Evolutionary conservation across 1,140 invertebrate species (phyloP).

Genomic region (Bombyx mandarina): DNA sequence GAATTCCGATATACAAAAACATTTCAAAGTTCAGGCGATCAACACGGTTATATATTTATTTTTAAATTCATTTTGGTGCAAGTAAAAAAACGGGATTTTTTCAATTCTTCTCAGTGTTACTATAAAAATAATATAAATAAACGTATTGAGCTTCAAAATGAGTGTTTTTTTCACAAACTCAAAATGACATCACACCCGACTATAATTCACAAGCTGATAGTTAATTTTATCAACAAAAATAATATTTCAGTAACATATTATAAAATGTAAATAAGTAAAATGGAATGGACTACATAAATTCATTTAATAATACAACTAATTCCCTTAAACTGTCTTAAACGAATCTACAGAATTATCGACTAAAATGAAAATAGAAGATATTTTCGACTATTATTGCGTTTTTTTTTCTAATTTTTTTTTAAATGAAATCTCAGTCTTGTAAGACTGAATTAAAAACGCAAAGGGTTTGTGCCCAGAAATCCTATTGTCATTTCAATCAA

Average conservation of each 20-base stretch:
- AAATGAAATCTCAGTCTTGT: background rate
- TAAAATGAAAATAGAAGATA: slow-evolving; percentile 67
- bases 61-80: slow-evolving; percentile 5
- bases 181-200: too few species aligned
- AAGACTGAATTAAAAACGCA: slow-evolving; percentile 3
- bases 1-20: slow-evolving; percentile 35
- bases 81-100: too few species aligned
- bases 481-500: slow-evolving; percentile 66
- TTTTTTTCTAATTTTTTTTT: background rate
- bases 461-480: slow-evolving; percentile 30
- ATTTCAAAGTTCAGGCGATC: too few species aligned
- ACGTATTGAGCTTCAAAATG: too few species aligned
- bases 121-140: too few species aligned
- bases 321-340: background rate
- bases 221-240: too few species aligned
- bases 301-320: background rate
- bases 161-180: too few species aligned
- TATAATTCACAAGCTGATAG: too few species aligned
- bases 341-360: slow-evolving; percentile 19
- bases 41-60: slow-evolving; percentile 29
- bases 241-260: background rate
- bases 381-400: slow-evolving; percentile 17
- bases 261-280: slow-evolving; percentile 1
- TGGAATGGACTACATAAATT: background rate
- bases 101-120: too few species aligned